These are phyloP conservation scores for Crocallis elinguaria DNA, from an alignment of 2,888 invertebrate species.

Conservation along the genomic window DNA sequence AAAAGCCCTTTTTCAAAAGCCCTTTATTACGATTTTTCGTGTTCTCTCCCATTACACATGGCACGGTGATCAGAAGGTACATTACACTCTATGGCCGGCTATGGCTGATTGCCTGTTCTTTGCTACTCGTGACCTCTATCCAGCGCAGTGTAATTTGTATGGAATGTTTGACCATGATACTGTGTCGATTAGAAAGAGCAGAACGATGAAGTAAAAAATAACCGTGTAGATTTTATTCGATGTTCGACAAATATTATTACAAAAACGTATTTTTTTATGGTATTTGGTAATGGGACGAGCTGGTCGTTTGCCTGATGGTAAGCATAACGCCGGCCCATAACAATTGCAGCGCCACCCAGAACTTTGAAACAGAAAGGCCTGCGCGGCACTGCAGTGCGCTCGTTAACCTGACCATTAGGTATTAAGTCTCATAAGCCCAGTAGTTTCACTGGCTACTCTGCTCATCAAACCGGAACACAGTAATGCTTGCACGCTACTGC, in stretches of 20 bases:
- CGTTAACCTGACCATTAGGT: no score
- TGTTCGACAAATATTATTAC: not conserved
- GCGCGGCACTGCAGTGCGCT: no score
- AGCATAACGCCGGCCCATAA: no score
- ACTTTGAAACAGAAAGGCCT: no score
- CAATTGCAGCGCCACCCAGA: no score
- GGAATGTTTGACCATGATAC: conserved; percentile 11
- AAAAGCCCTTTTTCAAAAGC: not conserved
- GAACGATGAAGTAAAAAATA: not conserved
- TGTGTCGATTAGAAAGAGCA: conserved; percentile 4
- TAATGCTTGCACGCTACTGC: no score
- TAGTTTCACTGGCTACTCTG: no score
- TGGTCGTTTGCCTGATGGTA: no score
- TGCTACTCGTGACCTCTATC: conserved; percentile 29
- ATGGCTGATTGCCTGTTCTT: conserved; percentile 10
- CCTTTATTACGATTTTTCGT: conserved; percentile 49
- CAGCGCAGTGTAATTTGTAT: conserved; percentile 22
- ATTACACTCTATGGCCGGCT: not conserved
- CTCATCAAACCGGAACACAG: no score
- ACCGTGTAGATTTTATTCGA: not conserved
- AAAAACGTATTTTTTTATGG: no score
- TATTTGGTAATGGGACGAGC: no score
- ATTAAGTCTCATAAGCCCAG: no score
- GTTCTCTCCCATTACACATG: conserved; percentile 41
- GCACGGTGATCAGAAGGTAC: conserved; percentile 18